Evolutionary conservation across 2,797 vertebrate genomes (phyloP), one percentile per base, ranked within the genome.

Genomic region (Emys orbicularis): DNA sequence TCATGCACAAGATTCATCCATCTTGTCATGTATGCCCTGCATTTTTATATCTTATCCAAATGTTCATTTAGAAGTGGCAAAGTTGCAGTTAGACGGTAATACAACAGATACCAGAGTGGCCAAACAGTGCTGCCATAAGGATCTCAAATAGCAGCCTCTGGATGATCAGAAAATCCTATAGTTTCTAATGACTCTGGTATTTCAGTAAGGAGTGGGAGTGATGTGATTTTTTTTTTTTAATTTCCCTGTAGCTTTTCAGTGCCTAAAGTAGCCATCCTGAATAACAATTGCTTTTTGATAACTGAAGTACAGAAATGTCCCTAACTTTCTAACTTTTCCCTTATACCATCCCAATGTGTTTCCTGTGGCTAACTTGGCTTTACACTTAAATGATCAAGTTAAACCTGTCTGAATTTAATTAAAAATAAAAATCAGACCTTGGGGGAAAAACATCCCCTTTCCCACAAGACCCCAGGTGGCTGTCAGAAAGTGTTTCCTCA

Each of bases 371-470:
- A 80, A 41, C 53, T 90, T 89, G 93, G 89, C 81, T 96, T 89
- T 81, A 68, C 87, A 84, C 84, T 97, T 88, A 88, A 97, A 84
- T 72, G 61, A 82, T 52, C 86, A 90, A 77, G 84, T 80, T 80
- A 95, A 94, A 92, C 37, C 77, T 83, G 85, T 56, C 31, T 76
- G 89, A 27, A 83, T 93, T 97, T 96, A 95, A 90, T 25, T 80
- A 90, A 93, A 93, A 95, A 96, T 97, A 95, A 96, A 84, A 84
- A 86, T 97, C 81, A 52, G n/a, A 90, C 86, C 91, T 92, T 89
- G 74, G 79, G 87, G 86, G 93, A 72, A 79, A 94, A 96, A 91
- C 95, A 93, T 86, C 89, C 87, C 95, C 77, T 89, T 81, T 79
- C 88, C 88, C 90, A 0, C 4, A 82, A 89, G 93, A 86, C 79